A percentile compares a stretch with the other conserved stretches of the same genome.
Conservation (phyloP, 2,113 vertebrate genomes). For the Microtus ochrogaster region DNA sequence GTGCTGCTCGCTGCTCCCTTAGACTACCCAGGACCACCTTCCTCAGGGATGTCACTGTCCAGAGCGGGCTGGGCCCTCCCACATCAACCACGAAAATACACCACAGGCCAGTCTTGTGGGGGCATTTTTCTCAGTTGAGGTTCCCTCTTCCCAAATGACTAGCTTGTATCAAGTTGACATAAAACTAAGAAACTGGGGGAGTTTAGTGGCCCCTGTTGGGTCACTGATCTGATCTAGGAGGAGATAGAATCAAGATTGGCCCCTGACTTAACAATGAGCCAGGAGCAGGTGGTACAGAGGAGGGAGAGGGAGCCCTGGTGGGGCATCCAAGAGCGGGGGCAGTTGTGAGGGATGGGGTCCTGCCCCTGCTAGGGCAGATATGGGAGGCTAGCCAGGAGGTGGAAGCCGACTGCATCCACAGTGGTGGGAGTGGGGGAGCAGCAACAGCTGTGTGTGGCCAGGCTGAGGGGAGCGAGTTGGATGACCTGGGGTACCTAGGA, state of each 20-base stretch:
- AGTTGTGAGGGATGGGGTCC: not conserved
- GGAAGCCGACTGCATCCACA: not conserved
- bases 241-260: not conserved
- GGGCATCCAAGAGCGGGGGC: not conserved
- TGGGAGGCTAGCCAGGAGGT: not conserved
- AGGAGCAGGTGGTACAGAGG: not conserved
- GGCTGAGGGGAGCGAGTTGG: not conserved
- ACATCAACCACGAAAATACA: not conserved
- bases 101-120: not conserved
- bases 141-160: not conserved
- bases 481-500: not conserved
- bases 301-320: not conserved
- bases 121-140: not conserved
- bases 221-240: not conserved
- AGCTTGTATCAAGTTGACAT: not conserved
- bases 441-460: not conserved
- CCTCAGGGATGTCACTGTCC: not conserved
- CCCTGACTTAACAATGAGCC: not conserved
- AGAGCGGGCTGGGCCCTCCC: not conserved
- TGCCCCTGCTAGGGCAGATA: not conserved
- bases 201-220: not conserved
- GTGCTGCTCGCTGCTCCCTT: too few species aligned
- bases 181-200: too few species aligned
- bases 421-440: not conserved
- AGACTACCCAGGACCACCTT: not conserved